Evolutionary conservation across 2,797 vertebrate species (phyloP).

Genomic region (Mormyrus hasselquistii): DNA sequence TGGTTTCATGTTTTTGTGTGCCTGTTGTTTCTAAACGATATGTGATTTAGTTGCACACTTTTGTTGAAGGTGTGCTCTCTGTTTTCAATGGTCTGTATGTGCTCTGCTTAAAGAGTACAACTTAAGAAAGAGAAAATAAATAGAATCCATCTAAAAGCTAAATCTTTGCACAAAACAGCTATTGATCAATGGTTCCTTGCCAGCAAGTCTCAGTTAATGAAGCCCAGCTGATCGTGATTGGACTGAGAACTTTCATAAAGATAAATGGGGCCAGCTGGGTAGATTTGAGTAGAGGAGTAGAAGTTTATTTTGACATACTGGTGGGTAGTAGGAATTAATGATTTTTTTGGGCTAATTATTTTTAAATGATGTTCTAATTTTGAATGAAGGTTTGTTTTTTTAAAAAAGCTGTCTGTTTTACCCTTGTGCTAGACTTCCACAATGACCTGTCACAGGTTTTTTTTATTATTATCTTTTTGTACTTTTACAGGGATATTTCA

Average conservation of each 20-base stretch:
- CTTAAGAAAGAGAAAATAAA: not conserved
- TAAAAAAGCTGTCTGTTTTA: not conserved
- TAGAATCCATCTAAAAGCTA: not conserved
- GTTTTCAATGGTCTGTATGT: not conserved
- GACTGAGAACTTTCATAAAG: not conserved
- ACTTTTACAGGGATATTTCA: not conserved
- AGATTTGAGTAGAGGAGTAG: not conserved
- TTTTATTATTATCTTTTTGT: not conserved
- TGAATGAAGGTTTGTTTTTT: not conserved
- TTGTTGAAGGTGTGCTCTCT: not conserved
- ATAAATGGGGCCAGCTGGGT: not conserved
- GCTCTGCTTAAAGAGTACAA: not conserved
- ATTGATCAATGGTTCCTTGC: not conserved
- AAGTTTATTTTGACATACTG: not conserved
- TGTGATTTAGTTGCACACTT: not conserved
- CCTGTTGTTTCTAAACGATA: not conserved
- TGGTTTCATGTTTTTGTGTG: not conserved
- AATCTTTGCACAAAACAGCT: not conserved
- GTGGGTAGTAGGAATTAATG: not conserved
- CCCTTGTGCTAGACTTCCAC: not conserved
- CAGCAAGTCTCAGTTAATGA: slow-evolving; percentile 6
- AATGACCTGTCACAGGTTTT: not conserved
- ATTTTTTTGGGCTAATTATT: not conserved
- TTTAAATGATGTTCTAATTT: not conserved
- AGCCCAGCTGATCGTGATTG: not conserved